Base-by-base conservation (phyloP, 2,113 vertebrate species). In the Leptosomus discolor region DNA sequence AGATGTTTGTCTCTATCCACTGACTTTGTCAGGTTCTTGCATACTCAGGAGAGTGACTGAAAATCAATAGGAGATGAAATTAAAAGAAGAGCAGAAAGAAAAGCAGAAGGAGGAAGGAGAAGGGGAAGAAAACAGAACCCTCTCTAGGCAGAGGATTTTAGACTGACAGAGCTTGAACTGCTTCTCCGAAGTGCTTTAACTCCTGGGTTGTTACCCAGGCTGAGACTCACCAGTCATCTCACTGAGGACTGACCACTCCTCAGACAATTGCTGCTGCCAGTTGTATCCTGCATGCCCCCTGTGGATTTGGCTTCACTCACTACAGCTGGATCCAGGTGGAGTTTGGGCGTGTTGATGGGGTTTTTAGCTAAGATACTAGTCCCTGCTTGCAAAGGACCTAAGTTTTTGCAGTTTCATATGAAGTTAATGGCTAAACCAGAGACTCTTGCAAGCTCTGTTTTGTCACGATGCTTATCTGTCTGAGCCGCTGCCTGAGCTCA, bases 321-420 rank as follows among this genome's bases (percentile, higher is more conserved):
- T n/a, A 8, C 4, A 22, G 0, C 22, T 53, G 57, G 30, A 45
- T 88, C 27, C 36, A 48, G 9, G 13, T 37, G 29, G 32, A 45
- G 34, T 65, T 34, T 12, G 15, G 12, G 5, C 11, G 79, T 51
- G 46, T 15, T 37, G 16, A 20, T 68, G n/a, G 70, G 7, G 6
- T 85, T 71, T 64, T 7, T 37, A 20, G 27, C 16, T 90, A 80
- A 45, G 50, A 57, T 43, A 32, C 8, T 39, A 39, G 39, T 15
- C 21, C 8, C 23, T 58, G 2, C 45, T 70, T 54, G 32, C 21
- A 43, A 21, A 68, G 27, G 4, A 46, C 5, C 36, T 76, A 3
- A 0, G 0, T 27, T 76, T 87, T 60, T 54, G 13, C 41, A 69
- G 32, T 37, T 5, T 16, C 3, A 0, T 56, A 12, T 41, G 41